Percentiles rank a stretch among this genome's conserved stretches.
These are phyloP conservation scores for Tadarida brasiliensis DNA, from an alignment of 2,797 vertebrate species.

Conservation along the genomic window DNA sequence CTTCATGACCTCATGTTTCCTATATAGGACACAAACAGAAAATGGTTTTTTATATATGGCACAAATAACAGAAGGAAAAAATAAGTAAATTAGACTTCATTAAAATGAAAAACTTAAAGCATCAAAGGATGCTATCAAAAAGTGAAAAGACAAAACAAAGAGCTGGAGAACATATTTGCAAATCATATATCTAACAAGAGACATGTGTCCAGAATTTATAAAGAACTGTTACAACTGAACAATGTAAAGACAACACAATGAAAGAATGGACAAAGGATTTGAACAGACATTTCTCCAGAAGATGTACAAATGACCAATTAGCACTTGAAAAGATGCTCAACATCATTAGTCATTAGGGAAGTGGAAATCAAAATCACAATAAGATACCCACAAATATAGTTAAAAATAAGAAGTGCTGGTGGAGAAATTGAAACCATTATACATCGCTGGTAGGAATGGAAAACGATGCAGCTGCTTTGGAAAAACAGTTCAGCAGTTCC, in stretches of 20 bases:
- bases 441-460: neutral
- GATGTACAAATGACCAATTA: neutral
- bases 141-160: neutral
- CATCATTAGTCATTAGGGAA: constrained; percentile 19
- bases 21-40: neutral
- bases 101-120: neutral
- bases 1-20: neutral
- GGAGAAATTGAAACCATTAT: neutral
- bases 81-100: neutral
- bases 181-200: neutral
- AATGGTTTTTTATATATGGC: neutral
- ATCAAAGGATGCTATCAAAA: constrained; percentile 9
- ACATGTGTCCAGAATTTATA: neutral
- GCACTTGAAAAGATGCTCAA: neutral
- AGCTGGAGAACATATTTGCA: constrained; percentile 1
- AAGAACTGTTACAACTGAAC: neutral
- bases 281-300: neutral
- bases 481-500: neutral
- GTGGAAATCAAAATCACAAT: constrained; percentile 21
- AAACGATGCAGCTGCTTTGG: neutral
- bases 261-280: neutral
- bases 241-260: neutral
- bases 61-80: neutral
- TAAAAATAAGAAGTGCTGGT: neutral
- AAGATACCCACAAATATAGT: neutral